These are phyloP conservation scores for Lucilia cuprina DNA, from an alignment of 1,140 invertebrate species.

Conservation along the genomic window DNA sequence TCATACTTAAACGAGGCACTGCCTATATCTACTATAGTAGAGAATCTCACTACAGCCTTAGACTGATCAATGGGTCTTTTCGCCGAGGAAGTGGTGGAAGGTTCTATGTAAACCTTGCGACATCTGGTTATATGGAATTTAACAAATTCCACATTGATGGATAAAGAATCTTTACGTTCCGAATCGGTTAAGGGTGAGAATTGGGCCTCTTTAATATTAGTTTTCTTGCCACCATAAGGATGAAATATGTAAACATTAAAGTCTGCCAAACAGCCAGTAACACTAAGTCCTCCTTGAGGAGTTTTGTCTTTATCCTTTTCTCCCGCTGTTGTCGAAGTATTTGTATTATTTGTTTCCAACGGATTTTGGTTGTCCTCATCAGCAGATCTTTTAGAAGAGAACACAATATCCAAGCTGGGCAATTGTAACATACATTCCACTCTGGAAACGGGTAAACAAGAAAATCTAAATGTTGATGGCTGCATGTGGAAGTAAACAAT, in stretches of 20 bases:
- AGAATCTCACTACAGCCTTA: constrained; percentile 86
- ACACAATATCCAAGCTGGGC: constrained; percentile 92
- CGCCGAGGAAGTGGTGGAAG: constrained; percentile 63
- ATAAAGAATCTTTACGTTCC: constrained; percentile 93
- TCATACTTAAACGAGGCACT: constrained; percentile 99
- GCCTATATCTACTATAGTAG: constrained; percentile 94
- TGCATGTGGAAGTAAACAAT: constrained; percentile 99
- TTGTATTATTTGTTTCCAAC: not conserved
- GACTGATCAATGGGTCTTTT: constrained; percentile 65
- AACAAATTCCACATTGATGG: constrained; percentile 96
- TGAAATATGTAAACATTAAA: constrained; percentile 98
- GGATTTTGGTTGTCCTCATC: constrained; percentile 62
- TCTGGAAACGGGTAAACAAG: constrained; percentile 91
- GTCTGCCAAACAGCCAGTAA: constrained; percentile 93
- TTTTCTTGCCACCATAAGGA: constrained; percentile 92
- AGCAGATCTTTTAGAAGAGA: constrained; percentile 87
- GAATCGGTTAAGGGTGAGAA: constrained; percentile 87
- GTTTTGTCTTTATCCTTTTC: constrained; percentile 53
- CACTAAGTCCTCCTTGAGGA: constrained; percentile 68
- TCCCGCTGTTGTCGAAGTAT: not conserved
- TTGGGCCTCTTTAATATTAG: constrained; percentile 80
- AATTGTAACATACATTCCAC: constrained; percentile 96
- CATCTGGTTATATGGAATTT: constrained; percentile 93
- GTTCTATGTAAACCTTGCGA: constrained; percentile 81
- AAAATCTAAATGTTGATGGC: constrained; percentile 94